These are phyloP conservation scores for Littorina saxatilis DNA, from an alignment of 1,140 invertebrate species.

Conservation along the genomic window DNA sequence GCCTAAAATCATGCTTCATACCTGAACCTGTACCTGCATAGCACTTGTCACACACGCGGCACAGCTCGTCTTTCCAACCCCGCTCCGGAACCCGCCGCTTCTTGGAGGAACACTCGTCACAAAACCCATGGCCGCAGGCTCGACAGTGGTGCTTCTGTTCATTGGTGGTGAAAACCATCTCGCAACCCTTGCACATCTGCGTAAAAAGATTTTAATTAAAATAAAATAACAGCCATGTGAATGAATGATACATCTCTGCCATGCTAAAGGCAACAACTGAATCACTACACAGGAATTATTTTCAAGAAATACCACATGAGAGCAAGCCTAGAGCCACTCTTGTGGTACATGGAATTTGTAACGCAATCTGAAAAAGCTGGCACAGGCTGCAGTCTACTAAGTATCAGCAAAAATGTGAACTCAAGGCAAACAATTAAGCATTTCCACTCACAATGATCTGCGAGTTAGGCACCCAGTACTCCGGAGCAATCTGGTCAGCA, in stretches of 20 bases:
- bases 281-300: too few relatives aligned
- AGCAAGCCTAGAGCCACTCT: too few relatives aligned
- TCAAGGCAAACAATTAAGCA: too few relatives aligned
- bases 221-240: neutral
- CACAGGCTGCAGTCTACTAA: too few relatives aligned
- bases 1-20: slow-evolving; percentile 32
- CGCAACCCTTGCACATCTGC: slow-evolving; percentile 83
- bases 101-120: slow-evolving; percentile 75
- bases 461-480: slow-evolving; percentile 88
- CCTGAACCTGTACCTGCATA: slow-evolving; percentile 50
- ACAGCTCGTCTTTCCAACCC: slow-evolving; percentile 75
- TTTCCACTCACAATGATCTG: slow-evolving; percentile 86
- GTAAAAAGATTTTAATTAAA: slow-evolving; percentile 37
- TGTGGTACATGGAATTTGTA: too few relatives aligned
- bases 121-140: slow-evolving; percentile 79
- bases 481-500: slow-evolving; percentile 86
- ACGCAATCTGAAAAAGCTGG: too few relatives aligned
- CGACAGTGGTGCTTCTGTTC: slow-evolving; percentile 87
- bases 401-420: too few relatives aligned
- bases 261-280: too few relatives aligned
- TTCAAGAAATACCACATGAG: too few relatives aligned
- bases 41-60: slow-evolving; percentile 77
- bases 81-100: slow-evolving; percentile 75
- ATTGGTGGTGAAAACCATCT: slow-evolving; percentile 73
- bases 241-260: too few relatives aligned